A percentile compares a stretch with the other conserved stretches of the same genome.
Conservation (phyloP, 1,140 invertebrate species). For the Metaphire vulgaris region DNA sequence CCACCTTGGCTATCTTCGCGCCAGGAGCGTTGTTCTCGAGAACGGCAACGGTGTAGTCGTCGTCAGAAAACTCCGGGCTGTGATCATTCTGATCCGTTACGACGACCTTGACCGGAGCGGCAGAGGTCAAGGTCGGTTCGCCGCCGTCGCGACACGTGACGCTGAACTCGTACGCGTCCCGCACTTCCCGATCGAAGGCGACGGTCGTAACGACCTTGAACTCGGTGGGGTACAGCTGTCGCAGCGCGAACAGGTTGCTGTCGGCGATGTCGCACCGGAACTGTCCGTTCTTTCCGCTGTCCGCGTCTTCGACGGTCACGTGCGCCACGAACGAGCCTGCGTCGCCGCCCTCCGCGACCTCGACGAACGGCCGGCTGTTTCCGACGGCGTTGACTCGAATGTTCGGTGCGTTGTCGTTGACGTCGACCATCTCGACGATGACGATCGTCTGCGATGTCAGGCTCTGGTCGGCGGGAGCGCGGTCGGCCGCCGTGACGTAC, state of each 20-base stretch:
- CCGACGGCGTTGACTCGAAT: slow-evolving; percentile 12
- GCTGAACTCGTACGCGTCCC: neutral
- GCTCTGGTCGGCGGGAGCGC: neutral
- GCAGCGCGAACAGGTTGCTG: slow-evolving; percentile 18
- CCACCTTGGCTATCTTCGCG: slow-evolving; percentile 4
- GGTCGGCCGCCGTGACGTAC: slow-evolving; percentile 16
- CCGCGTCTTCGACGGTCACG: slow-evolving; percentile 27
- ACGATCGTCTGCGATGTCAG: slow-evolving; percentile 11
- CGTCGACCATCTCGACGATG: slow-evolving; percentile 23
- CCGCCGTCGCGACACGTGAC: slow-evolving; percentile 21
- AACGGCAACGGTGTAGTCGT: slow-evolving; percentile 10
- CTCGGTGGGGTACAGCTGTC: slow-evolving; percentile 14
- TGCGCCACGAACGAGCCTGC: slow-evolving; percentile 23
- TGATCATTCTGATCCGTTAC: neutral
- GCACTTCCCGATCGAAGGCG: neutral
- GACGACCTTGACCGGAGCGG: neutral
- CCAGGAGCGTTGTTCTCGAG: slow-evolving; percentile 25
- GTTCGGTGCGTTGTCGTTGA: slow-evolving; percentile 28
- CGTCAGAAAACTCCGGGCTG: slow-evolving; percentile 11
- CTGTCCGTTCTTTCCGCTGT: slow-evolving; percentile 18
- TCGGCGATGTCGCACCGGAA: slow-evolving; percentile 10
- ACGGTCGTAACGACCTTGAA: slow-evolving; percentile 26
- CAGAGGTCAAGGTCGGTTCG: neutral
- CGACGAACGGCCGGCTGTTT: neutral
- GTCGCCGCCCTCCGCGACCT: neutral